Evolutionary conservation across 2,888 invertebrate species (phyloP).

Genomic region (Eupithecia tripunctaria): DNA sequence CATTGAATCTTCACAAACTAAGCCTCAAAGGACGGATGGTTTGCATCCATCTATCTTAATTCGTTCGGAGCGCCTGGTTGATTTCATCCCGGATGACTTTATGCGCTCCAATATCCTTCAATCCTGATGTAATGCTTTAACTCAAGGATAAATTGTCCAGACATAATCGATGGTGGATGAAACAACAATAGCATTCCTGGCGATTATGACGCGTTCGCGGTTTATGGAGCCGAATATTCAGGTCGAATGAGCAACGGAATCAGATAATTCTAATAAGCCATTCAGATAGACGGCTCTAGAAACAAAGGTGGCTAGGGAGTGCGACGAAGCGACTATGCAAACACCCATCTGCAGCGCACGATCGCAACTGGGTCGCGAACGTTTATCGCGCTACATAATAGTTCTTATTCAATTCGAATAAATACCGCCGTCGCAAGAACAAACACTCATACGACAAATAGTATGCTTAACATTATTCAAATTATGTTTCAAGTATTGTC

Average conservation of each 20-base stretch:
- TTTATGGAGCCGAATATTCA: conserved; percentile 77
- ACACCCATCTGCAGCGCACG: conserved; percentile 62
- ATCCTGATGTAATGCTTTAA: conserved; percentile 53
- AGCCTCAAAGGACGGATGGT: conserved; percentile 55
- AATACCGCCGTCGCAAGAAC: conserved; percentile 47
- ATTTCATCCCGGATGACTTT: conserved; percentile 57
- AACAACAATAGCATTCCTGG: conserved; percentile 69
- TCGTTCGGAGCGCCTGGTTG: conserved; percentile 54
- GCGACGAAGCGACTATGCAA: conserved; percentile 72
- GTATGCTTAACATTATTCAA: conserved; percentile 46
- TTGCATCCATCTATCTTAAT: conserved; percentile 56
- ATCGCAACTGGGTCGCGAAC: conserved; percentile 69
- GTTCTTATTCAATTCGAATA: conserved; percentile 65
- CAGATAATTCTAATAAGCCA: conserved; percentile 79
- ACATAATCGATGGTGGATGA: conserved; percentile 50
- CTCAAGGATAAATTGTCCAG: conserved; percentile 49
- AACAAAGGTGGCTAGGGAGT: conserved; percentile 75
- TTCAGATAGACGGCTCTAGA: conserved; percentile 68
- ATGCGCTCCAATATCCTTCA: conserved; percentile 46
- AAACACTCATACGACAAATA: conserved; percentile 43
- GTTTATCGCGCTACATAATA: conserved; percentile 66
- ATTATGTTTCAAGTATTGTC: conserved; percentile 39
- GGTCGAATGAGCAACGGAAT: conserved; percentile 78
- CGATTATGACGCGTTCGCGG: conserved; percentile 65
- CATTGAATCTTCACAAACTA: conserved; percentile 47